Evolutionary conservation across 2,113 vertebrate species (phyloP).

Genomic region (Leptodactylus fuscus): DNA sequence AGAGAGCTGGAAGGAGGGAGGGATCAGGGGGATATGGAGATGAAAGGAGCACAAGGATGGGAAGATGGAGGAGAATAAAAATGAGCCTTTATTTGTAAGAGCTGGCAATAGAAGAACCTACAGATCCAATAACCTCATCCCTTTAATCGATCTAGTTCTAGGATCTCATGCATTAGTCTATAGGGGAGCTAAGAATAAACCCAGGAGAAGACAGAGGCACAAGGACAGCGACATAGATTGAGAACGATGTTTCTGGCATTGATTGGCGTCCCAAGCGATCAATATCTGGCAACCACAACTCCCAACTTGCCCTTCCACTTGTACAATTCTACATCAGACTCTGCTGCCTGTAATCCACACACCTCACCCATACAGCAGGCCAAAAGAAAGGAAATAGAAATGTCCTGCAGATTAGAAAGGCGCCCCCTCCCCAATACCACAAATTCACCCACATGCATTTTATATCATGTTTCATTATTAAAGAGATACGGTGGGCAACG

Average conservation of each 20-base stretch:
- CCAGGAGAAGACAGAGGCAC: not conserved
- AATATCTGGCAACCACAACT: slow-evolving; percentile 40
- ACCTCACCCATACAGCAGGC: not conserved
- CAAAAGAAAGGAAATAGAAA: not conserved
- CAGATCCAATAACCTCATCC: not conserved
- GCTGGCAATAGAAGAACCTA: not conserved
- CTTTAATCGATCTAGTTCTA: not conserved
- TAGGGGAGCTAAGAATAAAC: not conserved
- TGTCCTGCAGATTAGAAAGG: slow-evolving; percentile 3
- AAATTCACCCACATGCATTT: slow-evolving; percentile 30
- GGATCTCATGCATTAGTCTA: not conserved
- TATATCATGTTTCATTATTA: slow-evolving; percentile 54
- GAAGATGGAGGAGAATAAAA: slow-evolving; percentile 24
- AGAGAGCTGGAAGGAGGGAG: slow-evolving; percentile 13
- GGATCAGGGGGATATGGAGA: not conserved
- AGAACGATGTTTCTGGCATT: slow-evolving; percentile 36
- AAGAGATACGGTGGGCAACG: slow-evolving; percentile 45
- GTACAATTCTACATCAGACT: not conserved
- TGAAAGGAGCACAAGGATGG: not conserved
- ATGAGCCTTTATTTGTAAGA: not conserved
- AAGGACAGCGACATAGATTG: slow-evolving; percentile 21
- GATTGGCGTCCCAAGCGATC: slow-evolving; percentile 42
- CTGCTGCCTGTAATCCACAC: not conserved
- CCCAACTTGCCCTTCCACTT: slow-evolving; percentile 3
- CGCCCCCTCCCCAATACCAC: not conserved